Conservation (phyloP, 2,797 vertebrate genomes). For the Odontamblyopus lacepedii region DNA sequence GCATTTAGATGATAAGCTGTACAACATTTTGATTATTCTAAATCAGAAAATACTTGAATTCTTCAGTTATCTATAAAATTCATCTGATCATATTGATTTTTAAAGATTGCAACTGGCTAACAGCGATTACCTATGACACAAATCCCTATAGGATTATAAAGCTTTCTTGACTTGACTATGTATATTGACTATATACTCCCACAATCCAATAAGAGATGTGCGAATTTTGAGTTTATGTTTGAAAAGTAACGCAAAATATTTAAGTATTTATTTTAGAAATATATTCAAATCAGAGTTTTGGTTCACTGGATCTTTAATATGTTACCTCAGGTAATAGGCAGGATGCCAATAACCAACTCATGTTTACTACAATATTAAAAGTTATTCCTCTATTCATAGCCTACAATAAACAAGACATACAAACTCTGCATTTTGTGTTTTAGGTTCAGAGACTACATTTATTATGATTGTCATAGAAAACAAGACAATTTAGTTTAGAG, state of each 20-base stretch:
- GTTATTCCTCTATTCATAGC: neutral
- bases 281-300: neutral
- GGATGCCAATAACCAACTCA: too few species aligned
- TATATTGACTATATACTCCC: neutral
- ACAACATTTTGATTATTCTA: neutral
- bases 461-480: too few species aligned
- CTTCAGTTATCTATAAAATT: neutral
- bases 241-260: neutral
- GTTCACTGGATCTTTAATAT: too few species aligned
- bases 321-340: too few species aligned
- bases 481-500: too few species aligned
- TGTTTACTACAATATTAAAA: neutral
- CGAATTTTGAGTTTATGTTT: neutral
- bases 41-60: neutral
- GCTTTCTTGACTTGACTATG: neutral
- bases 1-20: neutral
- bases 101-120: too few species aligned
- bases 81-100: neutral
- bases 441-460: neutral
- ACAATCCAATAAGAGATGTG: too few species aligned
- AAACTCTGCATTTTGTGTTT: neutral
- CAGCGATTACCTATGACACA: too few species aligned
- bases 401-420: neutral
- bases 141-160: neutral
- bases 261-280: neutral